Base-by-base conservation (phyloP, 2,888 invertebrate genomes). In the Orthosia gothica region DNA sequence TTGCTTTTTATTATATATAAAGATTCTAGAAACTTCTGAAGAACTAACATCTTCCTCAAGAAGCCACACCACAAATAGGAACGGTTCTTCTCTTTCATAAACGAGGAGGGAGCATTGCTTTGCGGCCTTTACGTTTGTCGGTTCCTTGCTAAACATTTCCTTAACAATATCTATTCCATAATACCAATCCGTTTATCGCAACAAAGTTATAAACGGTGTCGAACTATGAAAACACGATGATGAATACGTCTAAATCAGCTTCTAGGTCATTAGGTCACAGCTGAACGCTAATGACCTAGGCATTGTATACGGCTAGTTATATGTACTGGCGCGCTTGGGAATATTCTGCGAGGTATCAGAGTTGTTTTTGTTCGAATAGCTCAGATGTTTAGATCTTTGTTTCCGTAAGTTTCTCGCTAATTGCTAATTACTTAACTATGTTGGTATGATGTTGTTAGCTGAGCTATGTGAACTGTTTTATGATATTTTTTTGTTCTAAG, bases 231-330 rank as follows among this genome's bases (percentile, higher is more conserved):
- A 82, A 83, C 76, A 73, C 65, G 63, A 70, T 74, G 76, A 72
- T 82, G 69, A 72, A 72, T 74, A 80, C 54, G 76, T 79, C 76
- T 76, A 75, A 77, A 77, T 68, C 54, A 76, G 78, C 75, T 84
- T 82, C 54, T 85, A 81, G 90, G 90, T 86, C 90, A 91, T 76
- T 85, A 76, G 90, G 90, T 86, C 90, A 90, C 79, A 87, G 86
- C 74, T 84, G 74, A 82, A 76, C 86, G 83, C 80, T 87, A 87
- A 80, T 89, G 88, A 88, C 83, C 89, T 79, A 87, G 87, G 79
- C 83, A 84, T 85, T 85, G 82, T 75, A 83, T 84, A 40, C 40
- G 40, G 4, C 40, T 40, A 83, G 69, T 80, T 79, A 73, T 76
- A 61, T 57, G 64, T 70, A 76, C 55, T 54, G 57, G 59, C 70